These are phyloP conservation scores for Drosophila pandora DNA, from an alignment of 1,140 invertebrate genomes.

Conservation along the genomic window DNA sequence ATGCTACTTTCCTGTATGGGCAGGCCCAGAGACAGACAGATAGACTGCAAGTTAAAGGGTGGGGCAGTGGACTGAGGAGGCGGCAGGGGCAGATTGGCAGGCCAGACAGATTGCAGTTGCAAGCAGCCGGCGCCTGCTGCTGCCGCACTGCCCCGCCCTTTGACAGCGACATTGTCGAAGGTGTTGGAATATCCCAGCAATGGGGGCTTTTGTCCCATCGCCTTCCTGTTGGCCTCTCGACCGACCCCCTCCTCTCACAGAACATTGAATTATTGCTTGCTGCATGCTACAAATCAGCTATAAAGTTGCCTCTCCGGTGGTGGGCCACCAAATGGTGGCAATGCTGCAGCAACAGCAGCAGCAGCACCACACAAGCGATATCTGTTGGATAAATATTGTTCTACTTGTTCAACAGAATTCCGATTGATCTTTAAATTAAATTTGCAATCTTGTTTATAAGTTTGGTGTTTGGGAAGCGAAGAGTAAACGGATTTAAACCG, in stretches of 20 bases:
- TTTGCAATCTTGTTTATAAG: conserved; percentile 42
- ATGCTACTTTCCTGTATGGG: not conserved
- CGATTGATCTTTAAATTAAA: conserved; percentile 53
- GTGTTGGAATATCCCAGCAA: conserved; percentile 70
- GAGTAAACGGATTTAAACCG: not conserved
- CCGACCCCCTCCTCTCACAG: conserved; percentile 31
- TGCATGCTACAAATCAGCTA: conserved; percentile 76
- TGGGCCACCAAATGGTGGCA: conserved; percentile 46
- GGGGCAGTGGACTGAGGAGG: not conserved
- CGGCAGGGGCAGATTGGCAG: conserved; percentile 50
- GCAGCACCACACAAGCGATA: conserved; percentile 31
- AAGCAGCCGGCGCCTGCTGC: conserved; percentile 58
- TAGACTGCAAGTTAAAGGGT: not conserved
- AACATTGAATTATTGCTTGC: conserved; percentile 77
- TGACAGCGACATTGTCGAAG: conserved; percentile 64
- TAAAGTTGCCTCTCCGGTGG: conserved; percentile 48
- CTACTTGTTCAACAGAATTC: conserved; percentile 22
- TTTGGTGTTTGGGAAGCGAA: not conserved
- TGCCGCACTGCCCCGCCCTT: conserved; percentile 8
- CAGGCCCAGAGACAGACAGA: conserved; percentile 4
- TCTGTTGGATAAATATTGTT: conserved; percentile 42
- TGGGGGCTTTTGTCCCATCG: conserved; percentile 32
- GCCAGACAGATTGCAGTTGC: conserved; percentile 73
- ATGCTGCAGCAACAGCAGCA: conserved; percentile 13
- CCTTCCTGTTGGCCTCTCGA: not conserved